Evolutionary conservation across 2,888 invertebrate genomes (phyloP).

Genomic region (Acanthosepion pharaonis): DNA sequence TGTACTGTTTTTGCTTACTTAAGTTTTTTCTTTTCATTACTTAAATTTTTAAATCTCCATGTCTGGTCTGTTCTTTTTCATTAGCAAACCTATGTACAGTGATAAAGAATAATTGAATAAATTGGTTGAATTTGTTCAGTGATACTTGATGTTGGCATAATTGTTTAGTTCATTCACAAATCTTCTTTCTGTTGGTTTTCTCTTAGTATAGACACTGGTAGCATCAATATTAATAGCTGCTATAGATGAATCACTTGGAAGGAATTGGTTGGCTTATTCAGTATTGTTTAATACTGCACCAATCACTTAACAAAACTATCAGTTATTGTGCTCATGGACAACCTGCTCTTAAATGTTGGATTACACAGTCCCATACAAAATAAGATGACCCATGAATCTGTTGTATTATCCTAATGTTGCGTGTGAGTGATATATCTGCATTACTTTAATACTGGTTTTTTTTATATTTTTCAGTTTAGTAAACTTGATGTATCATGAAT

Average conservation of each 20-base stretch:
- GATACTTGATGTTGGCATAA: background rate
- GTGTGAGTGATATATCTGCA: no score
- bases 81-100: background rate
- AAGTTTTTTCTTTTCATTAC: no score
- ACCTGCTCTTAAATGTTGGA: background rate
- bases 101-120: background rate
- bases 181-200: background rate
- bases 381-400: background rate
- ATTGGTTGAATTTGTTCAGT: background rate
- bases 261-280: background rate
- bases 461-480: no score
- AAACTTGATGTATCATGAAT: no score
- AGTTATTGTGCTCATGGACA: background rate
- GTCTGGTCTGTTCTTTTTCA: background rate
- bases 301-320: background rate
- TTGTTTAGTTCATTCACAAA: background rate
- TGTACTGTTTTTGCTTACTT: no score
- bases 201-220: background rate
- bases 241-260: background rate
- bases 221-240: background rate
- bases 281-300: background rate
- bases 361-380: background rate
- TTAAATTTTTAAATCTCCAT: no score
- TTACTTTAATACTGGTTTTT: no score
- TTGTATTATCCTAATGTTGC: no score